Percentiles rank a stretch among this genome's conserved stretches.
These are phyloP conservation scores for Fulmarus glacialis DNA, from an alignment of 2,113 vertebrate species.

Conservation along the genomic window DNA sequence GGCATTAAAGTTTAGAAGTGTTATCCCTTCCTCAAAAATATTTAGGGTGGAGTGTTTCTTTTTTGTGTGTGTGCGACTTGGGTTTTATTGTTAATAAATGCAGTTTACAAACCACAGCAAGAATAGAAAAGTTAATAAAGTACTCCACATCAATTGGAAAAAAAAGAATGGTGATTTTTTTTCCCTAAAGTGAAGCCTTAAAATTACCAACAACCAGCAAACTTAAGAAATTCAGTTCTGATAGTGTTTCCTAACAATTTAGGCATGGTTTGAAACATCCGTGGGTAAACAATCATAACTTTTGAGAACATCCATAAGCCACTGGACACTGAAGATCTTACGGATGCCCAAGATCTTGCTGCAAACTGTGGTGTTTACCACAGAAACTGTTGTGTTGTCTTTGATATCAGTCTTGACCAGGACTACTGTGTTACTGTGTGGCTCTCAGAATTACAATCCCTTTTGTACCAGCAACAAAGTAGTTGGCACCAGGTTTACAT, in stretches of 20 bases:
- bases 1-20: fast-evolving
- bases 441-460: not conserved
- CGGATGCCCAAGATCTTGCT: not conserved
- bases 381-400: not conserved
- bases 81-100: not conserved
- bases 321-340: not conserved
- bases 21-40: not conserved
- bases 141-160: fast-evolving
- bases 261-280: not conserved
- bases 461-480: not conserved
- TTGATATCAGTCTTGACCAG: not conserved
- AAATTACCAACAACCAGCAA: not conserved
- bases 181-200: not conserved
- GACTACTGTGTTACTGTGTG: not conserved
- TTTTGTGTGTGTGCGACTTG: not conserved
- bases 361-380: not conserved
- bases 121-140: not conserved
- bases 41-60: fast-evolving
- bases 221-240: not conserved
- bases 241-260: not conserved
- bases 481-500: not conserved
- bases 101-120: not conserved
- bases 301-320: not conserved
- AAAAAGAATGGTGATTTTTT: not conserved
- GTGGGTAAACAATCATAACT: not conserved